These are phyloP conservation scores for Rhyacichthys aspro DNA, from an alignment of 2,797 vertebrate species.

Conservation along the genomic window DNA sequence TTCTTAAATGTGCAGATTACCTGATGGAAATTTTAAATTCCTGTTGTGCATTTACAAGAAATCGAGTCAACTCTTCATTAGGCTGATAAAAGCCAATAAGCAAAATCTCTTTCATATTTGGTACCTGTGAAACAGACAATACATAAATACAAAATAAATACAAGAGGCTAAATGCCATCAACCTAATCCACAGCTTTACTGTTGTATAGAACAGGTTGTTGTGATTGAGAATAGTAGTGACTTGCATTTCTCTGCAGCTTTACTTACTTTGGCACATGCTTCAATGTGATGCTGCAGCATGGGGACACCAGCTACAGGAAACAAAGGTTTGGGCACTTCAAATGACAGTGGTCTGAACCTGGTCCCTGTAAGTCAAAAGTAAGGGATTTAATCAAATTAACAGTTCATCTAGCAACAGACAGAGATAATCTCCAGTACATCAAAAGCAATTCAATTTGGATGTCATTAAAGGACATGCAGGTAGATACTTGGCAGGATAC, in stretches of 20 bases:
- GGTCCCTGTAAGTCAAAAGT: slow-evolving; percentile 80
- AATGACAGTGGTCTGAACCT: slow-evolving; percentile 96
- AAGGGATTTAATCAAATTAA: background rate
- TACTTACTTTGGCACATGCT: slow-evolving; percentile 89
- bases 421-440: no score
- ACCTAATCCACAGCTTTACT: no score
- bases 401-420: no score
- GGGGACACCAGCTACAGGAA: slow-evolving; percentile 95
- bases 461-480: no score
- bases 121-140: slow-evolving; percentile 77
- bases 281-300: slow-evolving; percentile 99
- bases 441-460: no score
- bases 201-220: no score
- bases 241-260: background rate
- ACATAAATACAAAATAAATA: background rate
- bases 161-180: background rate
- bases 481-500: no score
- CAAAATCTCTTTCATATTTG: slow-evolving; percentile 94
- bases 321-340: slow-evolving; percentile 96
- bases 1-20: slow-evolving; percentile 63
- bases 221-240: no score
- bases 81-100: slow-evolving; percentile 97
- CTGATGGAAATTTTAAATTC: slow-evolving; percentile 94
- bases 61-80: slow-evolving; percentile 91
- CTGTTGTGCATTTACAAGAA: slow-evolving; percentile 88